Evolutionary conservation across 2,888 invertebrate species (phyloP), one percentile per base, ranked within the genome.

Genomic region (Megalurothrips usitatus): DNA sequence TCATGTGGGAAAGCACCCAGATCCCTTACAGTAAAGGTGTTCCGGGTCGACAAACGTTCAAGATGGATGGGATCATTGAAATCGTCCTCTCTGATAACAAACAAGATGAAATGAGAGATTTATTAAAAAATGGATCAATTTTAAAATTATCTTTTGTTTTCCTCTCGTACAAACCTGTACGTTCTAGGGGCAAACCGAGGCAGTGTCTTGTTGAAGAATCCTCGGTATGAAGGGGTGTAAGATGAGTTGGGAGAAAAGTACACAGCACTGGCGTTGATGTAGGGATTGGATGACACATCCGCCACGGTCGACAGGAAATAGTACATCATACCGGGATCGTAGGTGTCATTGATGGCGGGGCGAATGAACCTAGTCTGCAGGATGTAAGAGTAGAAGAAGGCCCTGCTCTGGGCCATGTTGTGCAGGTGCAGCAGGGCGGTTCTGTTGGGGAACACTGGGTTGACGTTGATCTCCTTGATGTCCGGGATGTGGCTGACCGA

Each of bases 301-400:
- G 99, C 97, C 0, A 97, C 95, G 0, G 96, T 94, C 0, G 98
- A 97, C 78, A 98, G 88, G 86, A 97, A 97, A 86, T 97, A 97
- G 86, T 98, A 98, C 96, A 98, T 96, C 93, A 99, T 96, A 81
- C 98, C 98, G 0, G 98, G 98, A 88, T 98, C 98, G 84, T 96
- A 96, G 0, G 96, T 95, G 85, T 96, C 96, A 86, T 96, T 96
- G 34, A 95, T 95, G 0, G 95, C 95, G 0, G 96, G 96, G 48
- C 96, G 89, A 84, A 96, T 96, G 85, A 96, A 96, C 83, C 97
- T 90, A 47, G 96, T 95, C 86, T 97, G 97, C 0, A 97, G 90
- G 82, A 97, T 95, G 84, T 96, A 97, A 87, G 96, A 96, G 94
- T 96, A 98, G 87, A 96, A 98, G 87, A 97, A 98, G 0, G 97